These are phyloP conservation scores for Dendroctonus valens DNA, from an alignment of 1,140 invertebrate species.

Conservation along the genomic window DNA sequence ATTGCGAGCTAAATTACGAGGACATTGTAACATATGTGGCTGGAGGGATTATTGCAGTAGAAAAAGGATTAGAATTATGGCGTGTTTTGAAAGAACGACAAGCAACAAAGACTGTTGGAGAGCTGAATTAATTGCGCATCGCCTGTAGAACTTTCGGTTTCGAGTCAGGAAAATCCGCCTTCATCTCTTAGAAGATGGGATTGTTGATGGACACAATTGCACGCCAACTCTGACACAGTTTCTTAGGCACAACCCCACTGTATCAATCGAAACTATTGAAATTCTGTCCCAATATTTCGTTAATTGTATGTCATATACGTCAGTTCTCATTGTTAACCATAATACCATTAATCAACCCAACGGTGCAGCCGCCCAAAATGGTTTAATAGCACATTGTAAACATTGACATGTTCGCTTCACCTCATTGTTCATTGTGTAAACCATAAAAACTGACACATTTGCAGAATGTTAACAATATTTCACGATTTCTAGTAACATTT, in stretches of 20 bases:
- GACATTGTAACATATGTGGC: neutral
- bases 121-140: no score
- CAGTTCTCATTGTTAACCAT: neutral
- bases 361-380: neutral
- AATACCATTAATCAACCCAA: neutral
- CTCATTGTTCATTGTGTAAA: slow-evolving; percentile 24
- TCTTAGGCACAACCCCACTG: neutral
- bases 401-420: slow-evolving; percentile 22
- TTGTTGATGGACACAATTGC: no score
- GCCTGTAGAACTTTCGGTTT: no score
- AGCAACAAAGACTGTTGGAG: no score
- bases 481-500: slow-evolving; percentile 25
- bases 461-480: slow-evolving; percentile 24
- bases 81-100: no score
- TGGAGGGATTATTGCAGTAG: no score
- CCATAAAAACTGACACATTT: slow-evolving; percentile 23
- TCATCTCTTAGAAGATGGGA: no score
- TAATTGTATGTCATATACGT: no score
- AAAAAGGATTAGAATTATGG: no score
- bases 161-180: no score
- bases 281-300: no score
- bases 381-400: slow-evolving; percentile 25
- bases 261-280: neutral
- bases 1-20: neutral
- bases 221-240: no score